A percentile compares a stretch with the other conserved stretches of the same genome.
Conservation (phyloP, 2,888 invertebrate species). For the Coelinius sp. region DNA sequence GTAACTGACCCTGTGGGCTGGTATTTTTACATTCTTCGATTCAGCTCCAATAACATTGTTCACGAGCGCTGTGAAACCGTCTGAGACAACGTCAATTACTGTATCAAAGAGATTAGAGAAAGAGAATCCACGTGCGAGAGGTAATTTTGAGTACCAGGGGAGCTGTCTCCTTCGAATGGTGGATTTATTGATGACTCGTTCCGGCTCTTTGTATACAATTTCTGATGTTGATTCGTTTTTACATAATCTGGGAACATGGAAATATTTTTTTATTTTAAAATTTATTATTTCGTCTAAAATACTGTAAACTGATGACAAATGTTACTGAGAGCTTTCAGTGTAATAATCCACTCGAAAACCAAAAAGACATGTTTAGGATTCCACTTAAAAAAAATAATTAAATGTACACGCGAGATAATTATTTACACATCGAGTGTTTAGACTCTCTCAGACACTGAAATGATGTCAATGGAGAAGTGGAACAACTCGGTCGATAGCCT, state of each 20-base stretch:
- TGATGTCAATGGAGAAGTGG: conserved; percentile 24
- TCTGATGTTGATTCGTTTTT: not conserved
- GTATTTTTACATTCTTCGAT: conserved; percentile 49
- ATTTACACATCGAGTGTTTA: not conserved
- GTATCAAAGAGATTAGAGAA: conserved; percentile 58
- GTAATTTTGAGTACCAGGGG: conserved; percentile 38
- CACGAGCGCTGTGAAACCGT: conserved; percentile 57
- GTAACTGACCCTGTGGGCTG: conserved; percentile 68
- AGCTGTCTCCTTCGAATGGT: conserved; percentile 27
- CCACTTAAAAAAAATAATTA: not conserved
- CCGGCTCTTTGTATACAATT: not conserved
- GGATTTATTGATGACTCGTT: not conserved
- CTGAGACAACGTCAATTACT: conserved; percentile 57
- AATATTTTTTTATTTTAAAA: no score
- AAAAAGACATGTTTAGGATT: no score
- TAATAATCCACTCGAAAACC: no score
- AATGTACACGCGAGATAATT: not conserved
- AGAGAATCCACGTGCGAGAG: conserved; percentile 55
- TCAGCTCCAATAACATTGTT: conserved; percentile 59
- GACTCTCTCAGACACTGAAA: not conserved
- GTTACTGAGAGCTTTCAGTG: no score
- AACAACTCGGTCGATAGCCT: conserved; percentile 18
- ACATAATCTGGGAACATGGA: not conserved
- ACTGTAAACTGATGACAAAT: no score
- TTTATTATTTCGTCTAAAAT: no score